Base-by-base conservation (phyloP, 2,113 vertebrate species). In the Ceyx margarethae region DNA sequence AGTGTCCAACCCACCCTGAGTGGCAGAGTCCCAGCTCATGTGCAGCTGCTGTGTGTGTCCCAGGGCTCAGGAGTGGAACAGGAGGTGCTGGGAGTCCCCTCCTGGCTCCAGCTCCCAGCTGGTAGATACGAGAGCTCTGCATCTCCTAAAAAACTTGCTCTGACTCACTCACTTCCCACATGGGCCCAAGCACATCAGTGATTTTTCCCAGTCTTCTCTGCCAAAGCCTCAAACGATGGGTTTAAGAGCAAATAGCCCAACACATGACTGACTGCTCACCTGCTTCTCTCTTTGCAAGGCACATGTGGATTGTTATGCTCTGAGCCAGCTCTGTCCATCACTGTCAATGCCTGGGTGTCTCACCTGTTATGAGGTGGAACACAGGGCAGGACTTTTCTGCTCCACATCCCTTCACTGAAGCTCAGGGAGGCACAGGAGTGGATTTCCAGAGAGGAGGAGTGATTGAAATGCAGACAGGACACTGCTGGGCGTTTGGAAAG, bases 311-410 rank as follows among this genome's bases (percentile, higher is more conserved):
- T 28, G 64, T 35, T 23, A 11, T 73, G 33, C 71, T 66, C 50
- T 37, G 16, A 65, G 67, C 29, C 60, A 10, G 11, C 6, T 60
- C 48, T 2, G 0, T 40, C 73, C 40, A 9, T 5, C 48, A 7
- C 58, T 9, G n/a, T 11, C 21, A 42, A 48, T 0, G 3, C 40
- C 80, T 20, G 29, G 58, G 28, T 9, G 11, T 29, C n/a, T 46
- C 61, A 7, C 40, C 0, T 15, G 31, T 21, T 26, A 20, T 0
- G 0, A 1, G 4, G 13, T 22, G 50, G 15, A 28, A 77, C 53
- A 6, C 48, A 28, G 53, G 29, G 21, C 45, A 79, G 43, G 51
- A 28, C 42, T 81, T 23, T 12, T 5, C 7, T 11, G 26, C 3
- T 10, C 15, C 60, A 65, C 40, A 22, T 35, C 57, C 60, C 56